Base-by-base conservation (phyloP, 2,113 vertebrate species). In the Uropsilus gracilis region DNA sequence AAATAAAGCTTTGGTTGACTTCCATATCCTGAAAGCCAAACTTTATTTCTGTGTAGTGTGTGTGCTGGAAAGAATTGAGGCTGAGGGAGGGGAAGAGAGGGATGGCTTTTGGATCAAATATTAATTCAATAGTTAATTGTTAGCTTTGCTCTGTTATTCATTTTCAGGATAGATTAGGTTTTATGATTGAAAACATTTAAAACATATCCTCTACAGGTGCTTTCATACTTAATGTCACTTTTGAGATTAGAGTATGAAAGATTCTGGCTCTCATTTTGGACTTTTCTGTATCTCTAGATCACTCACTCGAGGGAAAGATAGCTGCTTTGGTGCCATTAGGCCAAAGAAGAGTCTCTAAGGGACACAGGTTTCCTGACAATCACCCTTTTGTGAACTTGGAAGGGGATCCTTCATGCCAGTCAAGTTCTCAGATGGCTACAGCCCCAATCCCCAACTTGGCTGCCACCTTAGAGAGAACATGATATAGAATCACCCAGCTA, bases 1-100 rank as follows among this genome's bases (percentile, higher is more conserved):
- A 30, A 50, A 59, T 78, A 68, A 71, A 63, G 11, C 61, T 77
- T 77, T 93, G 32, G n/a, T 93, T 92, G 44, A 84, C 24, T 73
- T 84, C 16, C 37, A 82, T 8, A 5, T 64, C 86, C 14, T 66
- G 32, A 90, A n/a, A 6, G 18, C 32, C 77, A 77, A 17, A 22
- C 61, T 32, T 2, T 48, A 8, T 53, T 73, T 85, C 59, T 75
- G 16, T 55, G 5, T 28, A 48, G 28, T 48, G 30, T 6, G 8
- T n/a, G 16, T 16, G 5, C 24, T 75, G 9, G 37, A 63, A 88
- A 84, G 16, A 66, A 30, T 39, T 2, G 2, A 39, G 32, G 20
- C 6, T 32, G 4, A 9, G n/a, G n/a, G 44, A 17, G 17, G 37
- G 13, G 13, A 14, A 63, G 20, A 71, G 39, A 73, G 44, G 50